These are phyloP conservation scores for Xanthorhoe designata DNA, from an alignment of 2,888 invertebrate species.

Conservation along the genomic window DNA sequence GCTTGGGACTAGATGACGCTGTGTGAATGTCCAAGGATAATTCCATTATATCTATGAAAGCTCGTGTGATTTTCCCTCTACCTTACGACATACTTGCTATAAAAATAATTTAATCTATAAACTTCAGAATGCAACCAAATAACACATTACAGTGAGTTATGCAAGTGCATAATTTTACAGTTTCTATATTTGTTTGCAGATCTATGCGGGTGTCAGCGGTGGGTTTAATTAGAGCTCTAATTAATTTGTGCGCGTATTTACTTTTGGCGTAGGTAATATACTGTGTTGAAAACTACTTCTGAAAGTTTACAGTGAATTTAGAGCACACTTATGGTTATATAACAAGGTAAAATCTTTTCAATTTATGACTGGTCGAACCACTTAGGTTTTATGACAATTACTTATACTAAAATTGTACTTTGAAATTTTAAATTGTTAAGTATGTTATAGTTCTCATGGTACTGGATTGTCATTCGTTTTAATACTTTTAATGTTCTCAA, in stretches of 20 bases:
- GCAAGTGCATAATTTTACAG: constrained; percentile 43
- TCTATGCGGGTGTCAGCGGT: constrained; percentile 45
- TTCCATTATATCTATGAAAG: too few relatives aligned
- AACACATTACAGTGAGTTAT: constrained; percentile 40
- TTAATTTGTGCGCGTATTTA: constrained; percentile 40
- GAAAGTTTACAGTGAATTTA: not conserved
- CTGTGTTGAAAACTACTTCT: not conserved
- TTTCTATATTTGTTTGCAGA: constrained; percentile 42
- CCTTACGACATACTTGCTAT: not conserved
- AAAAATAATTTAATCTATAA: constrained; percentile 48
- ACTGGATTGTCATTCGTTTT: not conserved
- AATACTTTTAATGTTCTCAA: not conserved
- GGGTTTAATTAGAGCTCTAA: constrained; percentile 48
- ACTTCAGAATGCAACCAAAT: constrained; percentile 42
- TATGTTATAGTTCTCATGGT: not conserved
- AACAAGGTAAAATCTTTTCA: not conserved
- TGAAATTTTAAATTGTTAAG: too few relatives aligned
- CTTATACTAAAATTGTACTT: not conserved
- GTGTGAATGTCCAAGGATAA: too few relatives aligned
- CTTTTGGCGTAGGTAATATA: constrained; percentile 18
- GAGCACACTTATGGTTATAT: not conserved
- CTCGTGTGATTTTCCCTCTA: too few relatives aligned
- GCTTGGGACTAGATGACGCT: too few relatives aligned
- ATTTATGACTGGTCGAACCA: not conserved
- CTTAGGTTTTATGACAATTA: not conserved